Evolutionary conservation across 2,797 vertebrate species (phyloP).

Genomic region (Thamnophis elegans): DNA sequence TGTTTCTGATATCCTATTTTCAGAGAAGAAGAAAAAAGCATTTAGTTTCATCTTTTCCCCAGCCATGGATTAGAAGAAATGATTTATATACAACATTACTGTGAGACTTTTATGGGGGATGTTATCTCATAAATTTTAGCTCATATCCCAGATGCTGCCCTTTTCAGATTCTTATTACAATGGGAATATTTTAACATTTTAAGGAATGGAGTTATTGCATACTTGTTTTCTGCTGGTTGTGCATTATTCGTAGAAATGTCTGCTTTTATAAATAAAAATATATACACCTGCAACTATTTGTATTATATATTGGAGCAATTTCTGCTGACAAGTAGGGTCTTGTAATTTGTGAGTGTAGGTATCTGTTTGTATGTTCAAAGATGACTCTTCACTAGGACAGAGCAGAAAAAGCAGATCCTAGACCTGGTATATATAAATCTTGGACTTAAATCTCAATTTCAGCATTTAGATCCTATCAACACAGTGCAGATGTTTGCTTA

Average conservation of each 20-base stretch:
- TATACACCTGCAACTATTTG: background rate
- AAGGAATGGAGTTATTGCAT: background rate
- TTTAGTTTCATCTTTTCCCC: conserved; percentile 19
- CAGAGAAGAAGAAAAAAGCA: background rate
- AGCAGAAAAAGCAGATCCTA: background rate
- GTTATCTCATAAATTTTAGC: conserved; percentile 14
- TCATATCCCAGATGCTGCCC: background rate
- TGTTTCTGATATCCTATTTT: background rate
- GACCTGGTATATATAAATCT: background rate
- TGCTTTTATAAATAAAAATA: background rate
- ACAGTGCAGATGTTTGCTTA: background rate
- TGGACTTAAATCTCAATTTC: background rate
- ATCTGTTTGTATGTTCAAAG: background rate
- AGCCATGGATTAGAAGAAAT: background rate
- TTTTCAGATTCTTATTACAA: background rate
- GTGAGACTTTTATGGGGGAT: background rate
- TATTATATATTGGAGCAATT: conserved; percentile 7
- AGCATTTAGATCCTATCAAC: background rate
- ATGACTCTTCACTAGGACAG: background rate
- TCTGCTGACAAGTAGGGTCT: conserved; percentile 2
- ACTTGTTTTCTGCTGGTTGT: conserved; percentile 6
- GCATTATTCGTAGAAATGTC: background rate
- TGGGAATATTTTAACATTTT: conserved; percentile 15
- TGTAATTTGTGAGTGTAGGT: background rate
- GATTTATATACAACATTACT: conserved; percentile 21